Evolutionary conservation across 2,888 invertebrate species (phyloP), one percentile per base, ranked within the genome.

Genomic region (Nudaria mundana): DNA sequence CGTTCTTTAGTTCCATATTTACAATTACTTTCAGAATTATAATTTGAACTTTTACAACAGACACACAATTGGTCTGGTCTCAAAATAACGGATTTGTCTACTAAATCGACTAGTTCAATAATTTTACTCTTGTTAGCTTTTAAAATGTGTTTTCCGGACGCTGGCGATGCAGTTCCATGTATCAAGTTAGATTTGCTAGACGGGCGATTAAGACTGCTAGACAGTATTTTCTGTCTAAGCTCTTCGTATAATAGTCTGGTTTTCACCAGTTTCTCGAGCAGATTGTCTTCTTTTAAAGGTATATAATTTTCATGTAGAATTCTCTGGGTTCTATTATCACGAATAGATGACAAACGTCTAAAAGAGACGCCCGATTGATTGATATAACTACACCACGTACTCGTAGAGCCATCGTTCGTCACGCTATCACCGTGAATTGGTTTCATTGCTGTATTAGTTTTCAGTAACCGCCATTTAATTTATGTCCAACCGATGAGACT

Each of bases 211-310:
- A 53, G 34, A 42, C 62, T 66, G 38, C 66, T 74, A 25, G 75
- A 68, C 8, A 76, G 40, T 37, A 78, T 44, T 41, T 72, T 66
- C 37, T 55, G 66, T 48, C 73, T 69, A 4, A 77, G 57, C 34
- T 75, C 68, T 44, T 82, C 75, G 38, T 82, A 80, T 10, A 71
- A 63, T 4, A 71, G 78, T 52, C 73, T 71, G 4, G 80, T 80
- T 57, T 67, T 66, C 8, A 73, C 65, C 26, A 82, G 59, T 48
- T 66, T 75, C 16, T 68, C 56, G 5, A 82, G 46, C 16, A 81
- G 49, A 40, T 76, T 71, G 52, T 59, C 65, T 52, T 83, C 75
- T 37, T 65, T 65, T 25, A 70, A 44, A 12, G 76, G 74, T 47
- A 76, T 57, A 46, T 65, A 72, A 44, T 76, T 72, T 18, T 65